Evolutionary conservation across 2,113 vertebrate species (phyloP).

Genomic region (Ctenodactylus gundi): DNA sequence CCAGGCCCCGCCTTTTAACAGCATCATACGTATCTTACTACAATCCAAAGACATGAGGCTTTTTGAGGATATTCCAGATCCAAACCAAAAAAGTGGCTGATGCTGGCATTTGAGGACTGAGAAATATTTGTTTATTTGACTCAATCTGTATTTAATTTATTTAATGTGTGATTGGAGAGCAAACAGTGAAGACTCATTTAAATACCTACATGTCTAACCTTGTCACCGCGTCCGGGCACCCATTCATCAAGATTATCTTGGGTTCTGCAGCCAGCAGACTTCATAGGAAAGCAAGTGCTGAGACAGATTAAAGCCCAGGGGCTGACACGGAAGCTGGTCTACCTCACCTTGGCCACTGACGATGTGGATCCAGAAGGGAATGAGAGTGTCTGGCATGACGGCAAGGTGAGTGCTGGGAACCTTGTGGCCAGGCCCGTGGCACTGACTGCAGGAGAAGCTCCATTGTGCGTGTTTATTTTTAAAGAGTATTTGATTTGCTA

Average conservation of each 20-base stretch:
- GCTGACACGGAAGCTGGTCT: slow-evolving; percentile 91
- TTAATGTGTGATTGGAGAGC: slow-evolving; percentile 65
- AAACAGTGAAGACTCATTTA: slow-evolving; percentile 74
- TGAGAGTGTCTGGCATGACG: too few relatives aligned
- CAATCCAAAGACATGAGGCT: too few relatives aligned
- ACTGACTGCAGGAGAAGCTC: neutral
- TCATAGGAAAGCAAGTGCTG: slow-evolving; percentile 94
- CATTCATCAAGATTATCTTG: slow-evolving; percentile 77
- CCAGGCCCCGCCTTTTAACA: too few relatives aligned
- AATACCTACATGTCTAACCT: slow-evolving; percentile 73
- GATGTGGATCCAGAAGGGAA: slow-evolving; percentile 96
- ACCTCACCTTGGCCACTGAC: slow-evolving; percentile 91
- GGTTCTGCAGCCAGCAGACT: slow-evolving; percentile 90
- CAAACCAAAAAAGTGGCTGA: too few relatives aligned
- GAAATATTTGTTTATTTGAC: slow-evolving; percentile 69
- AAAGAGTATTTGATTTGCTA: neutral
- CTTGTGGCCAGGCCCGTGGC: neutral
- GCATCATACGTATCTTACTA: too few relatives aligned
- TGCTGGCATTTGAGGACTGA: slow-evolving; percentile 55
- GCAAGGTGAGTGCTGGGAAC: slow-evolving; percentile 85
- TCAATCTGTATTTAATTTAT: slow-evolving; percentile 75
- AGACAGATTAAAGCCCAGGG: slow-evolving; percentile 93
- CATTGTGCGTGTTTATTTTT: neutral
- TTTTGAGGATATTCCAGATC: too few relatives aligned
- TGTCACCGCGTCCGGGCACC: slow-evolving; percentile 56